A percentile compares a stretch with the other conserved stretches of the same genome.
phyloP scores from a whole-genome alignment of 2,797 vertebrate species.

The Xenentodon cancila region DNA sequence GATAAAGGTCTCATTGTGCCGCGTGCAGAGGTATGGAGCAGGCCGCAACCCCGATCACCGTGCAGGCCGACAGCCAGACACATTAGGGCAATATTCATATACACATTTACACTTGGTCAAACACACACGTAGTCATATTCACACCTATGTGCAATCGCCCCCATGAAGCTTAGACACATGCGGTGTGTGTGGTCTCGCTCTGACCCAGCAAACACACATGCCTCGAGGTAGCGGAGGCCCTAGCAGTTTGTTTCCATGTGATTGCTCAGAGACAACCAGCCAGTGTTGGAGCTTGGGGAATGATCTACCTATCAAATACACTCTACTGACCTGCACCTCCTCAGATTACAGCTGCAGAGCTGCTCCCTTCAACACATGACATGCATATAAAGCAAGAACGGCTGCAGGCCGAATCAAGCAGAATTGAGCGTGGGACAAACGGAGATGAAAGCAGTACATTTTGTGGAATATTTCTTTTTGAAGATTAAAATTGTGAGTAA shows the following conservation, averaged over 20 bases:
- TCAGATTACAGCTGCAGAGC: slow-evolving; percentile 22
- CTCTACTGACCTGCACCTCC: slow-evolving; percentile 42
- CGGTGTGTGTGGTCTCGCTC: slow-evolving; percentile 46
- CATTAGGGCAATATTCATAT: neutral
- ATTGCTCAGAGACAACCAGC: slow-evolving; percentile 59
- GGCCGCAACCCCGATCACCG: slow-evolving; percentile 42
- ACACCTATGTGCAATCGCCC: slow-evolving; percentile 20
- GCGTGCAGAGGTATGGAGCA: slow-evolving; percentile 17
- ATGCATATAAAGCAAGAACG: slow-evolving; percentile 28
- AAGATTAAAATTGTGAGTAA: slow-evolving; percentile 11
- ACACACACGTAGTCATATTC: slow-evolving; percentile 11
- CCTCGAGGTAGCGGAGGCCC: slow-evolving; percentile 6
- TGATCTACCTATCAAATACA: slow-evolving; percentile 50
- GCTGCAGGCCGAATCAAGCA: slow-evolving; percentile 8
- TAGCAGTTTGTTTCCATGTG: slow-evolving; percentile 49
- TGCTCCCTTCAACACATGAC: slow-evolving; percentile 27
- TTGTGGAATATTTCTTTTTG: neutral
- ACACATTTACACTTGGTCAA: neutral
- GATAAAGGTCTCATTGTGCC: slow-evolving; percentile 38
- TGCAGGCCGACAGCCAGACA: slow-evolving; percentile 22
- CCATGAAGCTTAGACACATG: slow-evolving; percentile 11
- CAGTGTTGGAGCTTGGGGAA: slow-evolving; percentile 50
- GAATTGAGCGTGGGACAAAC: neutral
- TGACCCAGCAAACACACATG: slow-evolving; percentile 25
- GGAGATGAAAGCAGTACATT: neutral